Percentiles rank a stretch among this genome's conserved stretches.
These are phyloP conservation scores for Syrista parreyssii DNA, from an alignment of 2,888 invertebrate species.

Conservation along the genomic window DNA sequence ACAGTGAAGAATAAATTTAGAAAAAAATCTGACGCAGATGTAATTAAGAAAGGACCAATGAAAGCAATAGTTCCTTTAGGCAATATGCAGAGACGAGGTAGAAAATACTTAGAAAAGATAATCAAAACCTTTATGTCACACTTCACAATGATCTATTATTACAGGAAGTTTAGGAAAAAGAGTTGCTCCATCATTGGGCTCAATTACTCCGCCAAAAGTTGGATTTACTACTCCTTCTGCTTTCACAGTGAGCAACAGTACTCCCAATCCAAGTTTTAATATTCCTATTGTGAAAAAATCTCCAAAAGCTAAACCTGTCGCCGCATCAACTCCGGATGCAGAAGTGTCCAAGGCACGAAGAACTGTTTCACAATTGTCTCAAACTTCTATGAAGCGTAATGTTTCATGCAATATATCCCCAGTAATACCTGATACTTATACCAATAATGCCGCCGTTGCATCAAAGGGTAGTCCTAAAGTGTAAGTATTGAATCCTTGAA, in stretches of 20 bases:
- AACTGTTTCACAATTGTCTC: slow-evolving; percentile 20
- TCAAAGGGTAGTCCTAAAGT: slow-evolving; percentile 29
- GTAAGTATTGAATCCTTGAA: slow-evolving; percentile 25
- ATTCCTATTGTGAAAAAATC: slow-evolving; percentile 30
- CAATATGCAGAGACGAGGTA: slow-evolving; percentile 56
- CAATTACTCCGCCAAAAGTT: slow-evolving; percentile 42
- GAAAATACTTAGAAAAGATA: slow-evolving; percentile 1
- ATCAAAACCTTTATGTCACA: not conserved
- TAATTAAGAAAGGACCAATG: slow-evolving; percentile 55
- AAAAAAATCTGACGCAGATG: slow-evolving; percentile 37
- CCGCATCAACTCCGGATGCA: slow-evolving; percentile 56
- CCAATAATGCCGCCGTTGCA: not conserved
- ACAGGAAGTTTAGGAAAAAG: slow-evolving; percentile 34
- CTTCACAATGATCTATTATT: slow-evolving; percentile 7
- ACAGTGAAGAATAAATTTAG: slow-evolving; percentile 49
- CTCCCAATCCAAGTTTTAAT: slow-evolving; percentile 44
- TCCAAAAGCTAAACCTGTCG: slow-evolving; percentile 49
- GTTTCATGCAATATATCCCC: slow-evolving; percentile 49
- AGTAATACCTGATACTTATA: slow-evolving; percentile 36
- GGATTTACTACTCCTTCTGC: slow-evolving; percentile 9
- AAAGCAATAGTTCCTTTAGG: slow-evolving; percentile 58
- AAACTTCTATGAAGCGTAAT: slow-evolving; percentile 26
- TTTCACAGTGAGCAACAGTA: slow-evolving; percentile 45
- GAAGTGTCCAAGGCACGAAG: slow-evolving; percentile 13
- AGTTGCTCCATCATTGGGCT: slow-evolving; percentile 17